Base-by-base conservation (phyloP, 2,888 invertebrate species). In the Chrysomela aeneicollis region DNA sequence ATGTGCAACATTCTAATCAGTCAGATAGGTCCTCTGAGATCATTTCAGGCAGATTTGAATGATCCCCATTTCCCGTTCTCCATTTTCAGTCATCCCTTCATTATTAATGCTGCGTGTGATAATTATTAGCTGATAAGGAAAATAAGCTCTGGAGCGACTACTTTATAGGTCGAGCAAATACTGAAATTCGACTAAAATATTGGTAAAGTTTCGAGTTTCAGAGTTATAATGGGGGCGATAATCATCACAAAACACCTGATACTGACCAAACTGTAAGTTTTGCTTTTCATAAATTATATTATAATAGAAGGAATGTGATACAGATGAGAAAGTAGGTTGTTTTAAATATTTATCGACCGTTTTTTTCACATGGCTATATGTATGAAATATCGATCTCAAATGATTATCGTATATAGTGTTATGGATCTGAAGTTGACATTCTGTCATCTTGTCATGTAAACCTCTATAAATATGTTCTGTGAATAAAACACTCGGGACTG, bases 91-190 rank as follows among this genome's bases (percentile, higher is more conserved):
- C 10, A 12, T 42, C 4, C 15, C 15, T 12, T 2, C 42, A 4
- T 42, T 42, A 42, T 42, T 42, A 42, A 42, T 42, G 42, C 4
- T 12, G 42, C 42, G 42, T 42, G n/a, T 35, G 35, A 35, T 35
- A 35, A 35, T 42, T 42, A 35, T 42, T 15, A 3, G 6, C 15
- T 15, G 42, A 42, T 42, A 42, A 42, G 42, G 42, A 42, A 35
- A 42, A 42, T 42, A 42, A n/a, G 42, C 1, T 42, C 6, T 42
- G 42, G n/a, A 42, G 4, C 15, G 42, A 15, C n/a, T 15, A 42
- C 6, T 15, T 8, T 15, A 42, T 35, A 6, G 35, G 42, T 15
- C n/a, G 42, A 15, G 3, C n/a, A 42, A 42, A 15, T 15, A 15
- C 42, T 15, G 42, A 42, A 42, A 15, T 15, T 42, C 15, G 6